Conservation (phyloP, 2,797 vertebrate genomes). For the Artibeus lituratus region DNA sequence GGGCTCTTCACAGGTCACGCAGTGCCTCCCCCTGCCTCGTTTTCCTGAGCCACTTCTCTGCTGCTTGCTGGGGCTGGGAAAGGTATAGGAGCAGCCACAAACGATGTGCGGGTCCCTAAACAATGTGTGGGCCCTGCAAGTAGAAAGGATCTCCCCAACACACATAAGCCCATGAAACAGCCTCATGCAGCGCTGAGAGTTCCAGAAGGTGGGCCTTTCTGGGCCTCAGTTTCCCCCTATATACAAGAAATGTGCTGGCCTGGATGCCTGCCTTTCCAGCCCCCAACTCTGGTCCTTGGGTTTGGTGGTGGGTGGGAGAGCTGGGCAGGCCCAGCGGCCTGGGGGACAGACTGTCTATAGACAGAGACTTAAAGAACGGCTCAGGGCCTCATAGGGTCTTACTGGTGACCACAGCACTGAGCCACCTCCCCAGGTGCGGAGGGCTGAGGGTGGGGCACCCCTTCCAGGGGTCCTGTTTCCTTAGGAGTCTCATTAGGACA, state of each 20-base stretch:
- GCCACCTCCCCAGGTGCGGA: neutral
- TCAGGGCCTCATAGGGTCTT: neutral
- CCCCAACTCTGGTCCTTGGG: neutral
- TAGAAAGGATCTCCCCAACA: neutral
- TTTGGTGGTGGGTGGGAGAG: neutral
- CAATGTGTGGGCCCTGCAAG: neutral
- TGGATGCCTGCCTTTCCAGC: neutral
- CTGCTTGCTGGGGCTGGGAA: neutral
- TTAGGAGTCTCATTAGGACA: constrained; percentile 60
- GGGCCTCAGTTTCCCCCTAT: neutral
- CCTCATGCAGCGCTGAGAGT: accelerated
- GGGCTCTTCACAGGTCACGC: neutral
- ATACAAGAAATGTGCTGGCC: neutral
- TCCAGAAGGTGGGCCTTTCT: neutral
- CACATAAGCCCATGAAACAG: neutral
- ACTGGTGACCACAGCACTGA: neutral
- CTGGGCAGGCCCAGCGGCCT: neutral
- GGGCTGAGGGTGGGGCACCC: neutral
- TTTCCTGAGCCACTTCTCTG: neutral
- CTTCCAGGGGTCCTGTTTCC: neutral
- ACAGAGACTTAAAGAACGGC: neutral
- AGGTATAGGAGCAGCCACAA: neutral
- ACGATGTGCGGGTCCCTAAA: no score
- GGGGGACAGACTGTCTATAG: neutral
- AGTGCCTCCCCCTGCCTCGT: accelerated